Percentiles rank a stretch among this genome's conserved stretches.
Evolutionary conservation across 2,113 vertebrate genomes (phyloP).

Genomic region (Pavo muticus): DNA sequence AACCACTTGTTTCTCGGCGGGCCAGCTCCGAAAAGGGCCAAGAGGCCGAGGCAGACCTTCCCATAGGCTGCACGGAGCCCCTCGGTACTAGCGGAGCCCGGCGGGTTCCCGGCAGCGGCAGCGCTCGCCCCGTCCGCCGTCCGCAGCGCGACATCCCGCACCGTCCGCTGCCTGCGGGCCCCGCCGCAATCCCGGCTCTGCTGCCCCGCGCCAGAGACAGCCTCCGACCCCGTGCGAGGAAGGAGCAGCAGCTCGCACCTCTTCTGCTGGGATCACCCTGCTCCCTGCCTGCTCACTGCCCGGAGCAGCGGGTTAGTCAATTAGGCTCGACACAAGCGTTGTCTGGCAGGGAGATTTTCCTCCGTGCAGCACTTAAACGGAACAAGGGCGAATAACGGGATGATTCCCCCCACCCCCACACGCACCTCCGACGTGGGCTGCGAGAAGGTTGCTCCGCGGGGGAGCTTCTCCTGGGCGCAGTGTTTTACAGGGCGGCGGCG

Average conservation of each 20-base stretch:
- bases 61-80: neutral
- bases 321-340: neutral
- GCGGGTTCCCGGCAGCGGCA: neutral
- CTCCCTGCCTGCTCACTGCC: neutral
- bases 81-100: neutral
- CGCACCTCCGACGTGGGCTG: neutral
- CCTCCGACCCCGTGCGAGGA: neutral
- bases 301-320: neutral
- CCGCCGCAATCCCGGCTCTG: accelerated
- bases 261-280: neutral
- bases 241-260: neutral
- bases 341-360: neutral
- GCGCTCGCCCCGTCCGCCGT: neutral
- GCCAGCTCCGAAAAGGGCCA: neutral
- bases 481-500: neutral
- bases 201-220: neutral
- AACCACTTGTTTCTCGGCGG: neutral
- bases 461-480: neutral
- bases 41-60: neutral
- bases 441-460: neutral
- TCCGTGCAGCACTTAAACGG: neutral
- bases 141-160: too few species aligned
- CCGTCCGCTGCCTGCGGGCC: too few species aligned
- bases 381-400: neutral
- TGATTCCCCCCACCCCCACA: neutral